phyloP scores from a whole-genome alignment of 2,113 vertebrate species.

The Perccottus glenii region DNA sequence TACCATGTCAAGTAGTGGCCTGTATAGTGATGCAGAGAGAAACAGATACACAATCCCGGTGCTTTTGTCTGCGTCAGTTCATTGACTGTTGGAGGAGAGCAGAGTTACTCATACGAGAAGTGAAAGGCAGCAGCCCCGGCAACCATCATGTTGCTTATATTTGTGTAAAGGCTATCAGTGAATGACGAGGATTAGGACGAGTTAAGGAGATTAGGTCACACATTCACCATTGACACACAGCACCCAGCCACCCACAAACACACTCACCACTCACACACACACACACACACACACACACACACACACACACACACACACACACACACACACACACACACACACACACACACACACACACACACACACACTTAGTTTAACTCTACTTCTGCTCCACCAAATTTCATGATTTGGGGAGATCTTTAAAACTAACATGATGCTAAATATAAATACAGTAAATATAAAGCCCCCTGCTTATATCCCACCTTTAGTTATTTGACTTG shows the following conservation, averaged over 20 bases:
- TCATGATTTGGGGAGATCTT: too few species aligned
- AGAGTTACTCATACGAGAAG: constrained; percentile 79
- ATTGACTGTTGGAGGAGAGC: constrained; percentile 81
- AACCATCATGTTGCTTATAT: constrained; percentile 85
- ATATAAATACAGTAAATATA: too few species aligned
- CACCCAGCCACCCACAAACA: constrained; percentile 59
- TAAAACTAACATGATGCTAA: too few species aligned
- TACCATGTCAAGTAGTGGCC: constrained; percentile 67
- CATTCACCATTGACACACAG: constrained; percentile 75
- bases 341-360: constrained; percentile 7
- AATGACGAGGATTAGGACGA: constrained; percentile 85
- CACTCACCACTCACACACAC: too few species aligned
- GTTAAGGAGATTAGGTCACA: constrained; percentile 85
- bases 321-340: constrained; percentile 18
- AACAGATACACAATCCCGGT: constrained; percentile 79
- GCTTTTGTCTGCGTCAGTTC: constrained; percentile 77
- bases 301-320: constrained; percentile 15
- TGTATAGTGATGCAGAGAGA: constrained; percentile 68
- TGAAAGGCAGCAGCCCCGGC: constrained; percentile 81
- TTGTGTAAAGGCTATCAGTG: constrained; percentile 85
- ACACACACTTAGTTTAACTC: constrained; percentile 23
- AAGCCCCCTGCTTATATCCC: too few species aligned
- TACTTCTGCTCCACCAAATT: not conserved
- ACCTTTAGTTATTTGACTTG: too few species aligned
- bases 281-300: constrained; percentile 15